Evolutionary conservation across 2,888 invertebrate genomes (phyloP), one percentile per base, ranked within the genome.

Genomic region (Dasypolia templi): DNA sequence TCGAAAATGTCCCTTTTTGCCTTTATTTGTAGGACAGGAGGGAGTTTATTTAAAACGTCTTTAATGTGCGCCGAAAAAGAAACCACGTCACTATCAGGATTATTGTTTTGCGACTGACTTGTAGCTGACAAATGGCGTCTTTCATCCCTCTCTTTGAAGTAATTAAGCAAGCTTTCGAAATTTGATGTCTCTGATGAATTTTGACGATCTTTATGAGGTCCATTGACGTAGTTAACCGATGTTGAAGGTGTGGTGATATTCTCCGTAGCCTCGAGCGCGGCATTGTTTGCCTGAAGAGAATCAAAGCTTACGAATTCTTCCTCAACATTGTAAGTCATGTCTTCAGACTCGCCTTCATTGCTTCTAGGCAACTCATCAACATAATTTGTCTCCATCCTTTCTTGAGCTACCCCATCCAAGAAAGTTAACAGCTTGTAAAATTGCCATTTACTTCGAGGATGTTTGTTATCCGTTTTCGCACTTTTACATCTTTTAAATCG

Each of bases 391-490:
- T 39, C 49, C 1, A 12, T 53, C 26, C 35, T 51, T 3, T 72
- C 72, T 44, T 59, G 58, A 42, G 49, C 22, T 5, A 71, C 51
- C 0, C 32, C 59, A 3, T 72, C 72, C 9, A 72, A 59, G 9
- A 72, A 72, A 22, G 72, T 17, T 5, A 72, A 32, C 26, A 51
- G 12, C 12, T 59, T 72, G 59, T 72, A 72, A 72, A 71, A 71
- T 35, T 51, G 72, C 72, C 72, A 72, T 72, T 72, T 72, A 22
- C 58, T 39, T 5, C 72, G 58, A 44, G 72, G 72, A 26, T 72
- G 59, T 51, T 51, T 71, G 32, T 3, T 51, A 17, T 59, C 72
- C 14, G 72, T 19, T 44, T 5, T 26, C 17, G 59, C 72, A 26
- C 72, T 72, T 72, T 72, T 72, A 35, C 72, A 71, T 59, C 9